phyloP scores from a whole-genome alignment of 2,797 vertebrate species.

The Adrianichthys oophorus region DNA sequence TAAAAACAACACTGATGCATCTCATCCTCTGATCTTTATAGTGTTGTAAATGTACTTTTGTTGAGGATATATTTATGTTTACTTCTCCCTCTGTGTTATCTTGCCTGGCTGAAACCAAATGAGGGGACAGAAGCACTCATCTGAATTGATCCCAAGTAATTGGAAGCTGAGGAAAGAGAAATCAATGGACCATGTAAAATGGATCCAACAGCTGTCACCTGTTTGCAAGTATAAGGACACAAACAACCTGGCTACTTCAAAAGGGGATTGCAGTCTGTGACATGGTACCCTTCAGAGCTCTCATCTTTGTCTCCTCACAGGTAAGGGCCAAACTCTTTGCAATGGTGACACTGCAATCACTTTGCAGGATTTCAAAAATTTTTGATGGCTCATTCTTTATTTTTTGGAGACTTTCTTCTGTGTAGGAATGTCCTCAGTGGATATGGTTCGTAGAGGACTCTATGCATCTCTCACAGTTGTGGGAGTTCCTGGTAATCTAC shows the following conservation, averaged over 20 bases:
- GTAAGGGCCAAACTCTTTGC: constrained; percentile 16
- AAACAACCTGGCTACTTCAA: constrained; percentile 29
- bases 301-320: constrained; percentile 17
- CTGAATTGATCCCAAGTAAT: constrained; percentile 77
- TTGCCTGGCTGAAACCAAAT: constrained; percentile 38
- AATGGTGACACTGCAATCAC: not conserved
- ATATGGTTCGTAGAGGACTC: constrained; percentile 65
- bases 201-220: constrained; percentile 44
- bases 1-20: no score
- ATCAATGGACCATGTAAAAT: constrained; percentile 67
- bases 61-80: no score
- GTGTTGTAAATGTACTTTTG: no score
- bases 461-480: constrained; percentile 69
- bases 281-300: constrained; percentile 24
- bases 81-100: constrained; percentile 15
- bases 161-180: constrained; percentile 61
- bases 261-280: constrained; percentile 23
- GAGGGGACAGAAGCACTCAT: constrained; percentile 66
- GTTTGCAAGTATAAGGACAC: constrained; percentile 66
- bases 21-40: no score
- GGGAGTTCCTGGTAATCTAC: constrained; percentile 71
- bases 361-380: constrained; percentile 1
- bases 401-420: not conserved
- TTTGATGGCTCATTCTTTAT: constrained; percentile 1
- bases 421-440: constrained; percentile 60